These are phyloP conservation scores for Mesorhabditis spiculigera DNA, from an alignment of 2,888 invertebrate species.

Conservation along the genomic window DNA sequence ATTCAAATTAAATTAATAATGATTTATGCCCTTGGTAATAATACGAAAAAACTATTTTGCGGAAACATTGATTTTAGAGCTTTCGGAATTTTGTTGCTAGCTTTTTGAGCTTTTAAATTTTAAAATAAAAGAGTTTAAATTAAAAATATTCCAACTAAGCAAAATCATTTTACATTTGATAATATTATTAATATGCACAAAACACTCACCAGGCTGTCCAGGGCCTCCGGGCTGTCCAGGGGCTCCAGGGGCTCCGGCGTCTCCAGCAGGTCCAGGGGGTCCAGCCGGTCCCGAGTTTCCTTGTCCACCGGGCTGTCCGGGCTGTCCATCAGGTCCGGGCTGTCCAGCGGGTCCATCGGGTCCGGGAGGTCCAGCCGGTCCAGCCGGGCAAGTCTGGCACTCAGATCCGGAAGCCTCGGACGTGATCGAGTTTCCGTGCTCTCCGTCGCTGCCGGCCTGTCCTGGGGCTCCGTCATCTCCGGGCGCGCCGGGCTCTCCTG, in stretches of 20 bases:
- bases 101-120: too few species aligned
- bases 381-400: conserved; percentile 5
- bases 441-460: not conserved
- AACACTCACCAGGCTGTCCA: not conserved
- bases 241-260: not conserved
- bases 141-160: too few species aligned
- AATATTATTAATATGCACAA: too few species aligned
- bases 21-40: too few species aligned
- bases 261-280: conserved; percentile 1
- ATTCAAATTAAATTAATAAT: too few species aligned
- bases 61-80: too few species aligned
- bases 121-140: too few species aligned
- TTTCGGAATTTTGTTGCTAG: too few species aligned
- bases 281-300: not conserved
- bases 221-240: not conserved
- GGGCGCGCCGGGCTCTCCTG: not conserved
- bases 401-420: not conserved
- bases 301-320: not conserved
- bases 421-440: not conserved
- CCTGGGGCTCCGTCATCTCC: conserved; percentile 1
- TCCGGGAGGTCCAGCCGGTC: conserved; percentile 1
- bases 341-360: conserved; percentile 5
- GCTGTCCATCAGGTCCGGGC: conserved; percentile 3
- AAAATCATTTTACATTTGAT: too few species aligned
- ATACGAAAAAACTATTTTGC: too few species aligned